phyloP scores from a whole-genome alignment of 1,140 invertebrate species.

The Hyposmocoma kahamanoa region DNA sequence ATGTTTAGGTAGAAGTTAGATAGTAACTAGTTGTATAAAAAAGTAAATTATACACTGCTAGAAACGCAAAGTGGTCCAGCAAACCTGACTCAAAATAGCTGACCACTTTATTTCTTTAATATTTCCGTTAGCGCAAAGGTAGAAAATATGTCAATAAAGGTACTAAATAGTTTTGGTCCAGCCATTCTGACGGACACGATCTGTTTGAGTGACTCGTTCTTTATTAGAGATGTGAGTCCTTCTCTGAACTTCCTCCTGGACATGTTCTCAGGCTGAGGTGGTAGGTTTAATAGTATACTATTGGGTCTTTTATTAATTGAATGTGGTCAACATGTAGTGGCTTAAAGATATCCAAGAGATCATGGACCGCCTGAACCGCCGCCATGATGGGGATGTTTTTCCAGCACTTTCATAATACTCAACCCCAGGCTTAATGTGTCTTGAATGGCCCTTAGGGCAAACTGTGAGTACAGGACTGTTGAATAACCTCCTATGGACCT shows the following conservation, averaged over 20 bases:
- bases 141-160: not conserved
- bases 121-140: too few relatives aligned
- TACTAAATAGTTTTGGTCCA: not conserved
- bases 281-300: not conserved
- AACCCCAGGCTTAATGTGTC: not conserved
- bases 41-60: not conserved
- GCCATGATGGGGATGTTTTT: not conserved
- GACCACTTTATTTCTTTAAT: not conserved
- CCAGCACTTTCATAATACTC: not conserved
- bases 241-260: not conserved
- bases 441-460: not conserved
- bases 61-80: not conserved
- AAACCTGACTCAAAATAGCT: not conserved
- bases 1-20: not conserved
- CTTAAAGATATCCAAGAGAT: too few relatives aligned
- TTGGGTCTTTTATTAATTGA: too few relatives aligned
- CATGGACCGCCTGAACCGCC: not conserved
- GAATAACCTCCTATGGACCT: not conserved
- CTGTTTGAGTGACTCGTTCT: not conserved
- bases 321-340: too few relatives aligned
- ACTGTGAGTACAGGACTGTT: not conserved
- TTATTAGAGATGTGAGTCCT: not conserved
- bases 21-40: not conserved
- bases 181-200: not conserved
- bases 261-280: not conserved